Evolutionary conservation across 2,113 vertebrate species (phyloP).

Genomic region (Pterocles orientalis): DNA sequence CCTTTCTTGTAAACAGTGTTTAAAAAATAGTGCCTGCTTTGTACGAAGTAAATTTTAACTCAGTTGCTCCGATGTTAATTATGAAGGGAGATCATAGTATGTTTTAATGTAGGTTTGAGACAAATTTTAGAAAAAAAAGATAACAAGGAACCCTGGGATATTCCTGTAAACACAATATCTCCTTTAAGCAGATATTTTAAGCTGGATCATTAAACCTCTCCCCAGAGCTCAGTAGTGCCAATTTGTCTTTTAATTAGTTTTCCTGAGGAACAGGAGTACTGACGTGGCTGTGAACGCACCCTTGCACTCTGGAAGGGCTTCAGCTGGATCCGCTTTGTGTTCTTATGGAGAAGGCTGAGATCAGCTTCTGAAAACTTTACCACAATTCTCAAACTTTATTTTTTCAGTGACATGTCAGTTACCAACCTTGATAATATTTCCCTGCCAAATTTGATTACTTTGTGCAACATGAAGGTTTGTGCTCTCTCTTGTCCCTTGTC

Average conservation of each 20-base stretch:
- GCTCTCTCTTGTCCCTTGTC: neutral
- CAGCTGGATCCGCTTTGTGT: neutral
- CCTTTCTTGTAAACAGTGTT: neutral
- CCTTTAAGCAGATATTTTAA: neutral
- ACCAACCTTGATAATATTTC: neutral
- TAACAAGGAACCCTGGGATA: neutral
- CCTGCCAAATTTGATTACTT: neutral
- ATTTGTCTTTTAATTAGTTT: constrained; percentile 6
- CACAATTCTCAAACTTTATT: neutral
- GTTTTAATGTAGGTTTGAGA: neutral
- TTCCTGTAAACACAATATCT: neutral
- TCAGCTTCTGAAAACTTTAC: neutral
- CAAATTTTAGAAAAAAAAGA: neutral
- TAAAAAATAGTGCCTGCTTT: neutral
- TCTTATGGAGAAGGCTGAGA: neutral
- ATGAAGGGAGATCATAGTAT: neutral
- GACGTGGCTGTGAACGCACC: neutral
- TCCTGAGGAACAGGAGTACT: neutral
- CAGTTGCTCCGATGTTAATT: neutral
- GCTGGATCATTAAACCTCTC: neutral
- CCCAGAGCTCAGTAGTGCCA: neutral
- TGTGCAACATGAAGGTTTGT: neutral
- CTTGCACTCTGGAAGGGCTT: neutral
- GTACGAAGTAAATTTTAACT: neutral
- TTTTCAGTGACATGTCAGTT: neutral